Evolutionary conservation across 2,888 invertebrate genomes (phyloP).

Genomic region (Andrena chrysosceles): DNA sequence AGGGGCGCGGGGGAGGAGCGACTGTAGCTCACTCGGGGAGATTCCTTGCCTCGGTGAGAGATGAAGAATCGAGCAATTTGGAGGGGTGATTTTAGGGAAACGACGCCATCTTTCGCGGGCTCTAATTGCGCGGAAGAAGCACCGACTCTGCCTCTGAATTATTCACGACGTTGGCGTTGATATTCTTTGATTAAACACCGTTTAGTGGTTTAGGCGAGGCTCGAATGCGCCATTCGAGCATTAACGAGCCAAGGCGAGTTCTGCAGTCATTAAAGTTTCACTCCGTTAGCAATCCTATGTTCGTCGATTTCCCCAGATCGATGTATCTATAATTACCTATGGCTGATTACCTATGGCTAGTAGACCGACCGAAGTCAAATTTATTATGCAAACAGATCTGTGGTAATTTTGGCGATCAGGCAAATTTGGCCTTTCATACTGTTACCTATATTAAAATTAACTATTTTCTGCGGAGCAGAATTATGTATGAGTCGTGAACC

Average conservation of each 20-base stretch:
- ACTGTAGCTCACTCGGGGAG: too few species aligned
- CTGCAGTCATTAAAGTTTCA: background rate
- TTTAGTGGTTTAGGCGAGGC: slow-evolving; percentile 4
- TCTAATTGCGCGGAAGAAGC: slow-evolving; percentile 23
- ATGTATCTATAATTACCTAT: slow-evolving; percentile 29
- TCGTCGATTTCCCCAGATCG: background rate
- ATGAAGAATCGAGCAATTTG: background rate
- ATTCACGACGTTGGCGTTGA: background rate
- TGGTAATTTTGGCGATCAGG: too few species aligned
- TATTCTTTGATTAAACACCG: slow-evolving; percentile 21
- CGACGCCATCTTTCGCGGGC: background rate
- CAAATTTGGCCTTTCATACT: too few species aligned
- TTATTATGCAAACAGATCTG: too few species aligned
- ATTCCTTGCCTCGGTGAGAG: too few species aligned
- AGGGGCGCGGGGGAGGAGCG: background rate
- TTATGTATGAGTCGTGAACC: too few species aligned
- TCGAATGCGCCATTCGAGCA: background rate
- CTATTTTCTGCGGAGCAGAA: too few species aligned
- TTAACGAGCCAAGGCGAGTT: background rate
- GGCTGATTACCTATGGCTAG: background rate
- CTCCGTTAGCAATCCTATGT: too few species aligned
- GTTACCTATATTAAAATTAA: too few species aligned
- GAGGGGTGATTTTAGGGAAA: background rate
- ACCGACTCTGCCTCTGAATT: background rate
- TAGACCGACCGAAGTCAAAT: too few species aligned